Percentiles rank a stretch among this genome's conserved stretches.
These are phyloP conservation scores for Sphaerophoria taeniata DNA, from an alignment of 2,888 invertebrate genomes.

Conservation along the genomic window DNA sequence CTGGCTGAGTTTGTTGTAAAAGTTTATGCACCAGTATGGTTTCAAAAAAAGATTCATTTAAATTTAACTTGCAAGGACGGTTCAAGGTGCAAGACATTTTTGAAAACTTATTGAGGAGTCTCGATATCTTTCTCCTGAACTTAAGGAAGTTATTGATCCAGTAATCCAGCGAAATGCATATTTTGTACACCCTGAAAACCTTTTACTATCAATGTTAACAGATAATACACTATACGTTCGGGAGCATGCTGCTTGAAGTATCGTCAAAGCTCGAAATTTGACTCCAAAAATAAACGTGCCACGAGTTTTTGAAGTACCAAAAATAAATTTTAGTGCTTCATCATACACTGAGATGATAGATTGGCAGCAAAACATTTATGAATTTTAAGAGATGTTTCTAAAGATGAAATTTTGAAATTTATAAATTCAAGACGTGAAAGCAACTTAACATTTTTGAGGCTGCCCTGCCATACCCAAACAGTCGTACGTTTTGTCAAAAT, in stretches of 20 bases:
- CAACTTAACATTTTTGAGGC: constrained; percentile 11
- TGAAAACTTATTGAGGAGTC: constrained; percentile 33
- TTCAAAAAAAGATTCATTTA: constrained; percentile 3
- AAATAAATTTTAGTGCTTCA: constrained; percentile 15
- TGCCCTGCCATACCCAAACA: constrained; percentile 19
- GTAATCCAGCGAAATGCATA: constrained; percentile 33
- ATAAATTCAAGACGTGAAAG: constrained; percentile 22
- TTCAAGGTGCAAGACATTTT: not conserved
- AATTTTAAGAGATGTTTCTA: constrained; percentile 9
- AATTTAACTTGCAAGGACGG: constrained; percentile 16
- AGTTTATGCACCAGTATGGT: constrained; percentile 11
- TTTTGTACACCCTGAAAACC: constrained; percentile 29
- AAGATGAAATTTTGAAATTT: constrained; percentile 3
- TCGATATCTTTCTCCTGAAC: constrained; percentile 7
- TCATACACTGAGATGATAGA: constrained; percentile 19
- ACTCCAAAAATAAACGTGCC: not conserved
- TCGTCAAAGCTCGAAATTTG: not conserved
- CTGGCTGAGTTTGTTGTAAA: constrained; percentile 13
- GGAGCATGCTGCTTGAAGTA: not conserved
- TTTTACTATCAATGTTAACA: constrained; percentile 17
- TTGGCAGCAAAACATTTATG: constrained; percentile 15
- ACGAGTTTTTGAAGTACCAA: not conserved
- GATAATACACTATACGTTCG: constrained; percentile 2
- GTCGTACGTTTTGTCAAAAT: constrained; percentile 28
- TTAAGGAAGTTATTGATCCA: constrained; percentile 8